Evolutionary conservation across 2,888 invertebrate species (phyloP), one percentile per base, ranked within the genome.

Genomic region (Phyllotreta cruciferae): DNA sequence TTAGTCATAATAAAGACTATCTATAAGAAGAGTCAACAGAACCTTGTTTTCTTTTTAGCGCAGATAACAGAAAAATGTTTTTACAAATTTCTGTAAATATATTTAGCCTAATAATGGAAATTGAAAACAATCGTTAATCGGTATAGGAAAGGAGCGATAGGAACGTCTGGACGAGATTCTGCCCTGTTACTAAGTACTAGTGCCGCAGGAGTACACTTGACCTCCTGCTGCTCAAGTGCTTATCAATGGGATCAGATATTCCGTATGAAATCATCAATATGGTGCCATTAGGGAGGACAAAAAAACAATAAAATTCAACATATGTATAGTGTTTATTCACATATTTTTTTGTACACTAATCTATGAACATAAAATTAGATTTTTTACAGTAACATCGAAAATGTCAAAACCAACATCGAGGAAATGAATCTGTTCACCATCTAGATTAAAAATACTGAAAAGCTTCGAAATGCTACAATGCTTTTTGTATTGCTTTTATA

Each of bases 141-240:
- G 24, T 24, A 24, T 1, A 24, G 24, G 4, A 24, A 24, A 24
- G 24, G 24, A 24, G 24, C 24, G 24, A 24, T 24, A 24, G 24
- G 24, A 24, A 24, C 24, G 63, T 61, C 57, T 65, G 47, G 6
- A 47, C 6, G 7, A 14, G 10, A 5, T 58, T 67, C 84, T 85
- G 86, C 85, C 88, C 88, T 90, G 90, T 91, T 91, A 86, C 90
- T 92, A 92, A 92, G 91, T 92, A 92, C 91, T 92, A 91, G 91
- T 91, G 91, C 91, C 91, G 91, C 91, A 91, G 91, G 91, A 91
- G 91, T 89, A 87, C 85, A 85, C 85, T 81, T 78, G 77, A 81
- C 88, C 91, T 91, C 91, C 91, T 91, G 91, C 91, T 90, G 91
- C 90, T 89, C 90, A 88, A 90, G 91, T 92, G 91, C 91, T 92